Conservation (phyloP, 2,888 invertebrate genomes). For the Diarsia mendica region DNA sequence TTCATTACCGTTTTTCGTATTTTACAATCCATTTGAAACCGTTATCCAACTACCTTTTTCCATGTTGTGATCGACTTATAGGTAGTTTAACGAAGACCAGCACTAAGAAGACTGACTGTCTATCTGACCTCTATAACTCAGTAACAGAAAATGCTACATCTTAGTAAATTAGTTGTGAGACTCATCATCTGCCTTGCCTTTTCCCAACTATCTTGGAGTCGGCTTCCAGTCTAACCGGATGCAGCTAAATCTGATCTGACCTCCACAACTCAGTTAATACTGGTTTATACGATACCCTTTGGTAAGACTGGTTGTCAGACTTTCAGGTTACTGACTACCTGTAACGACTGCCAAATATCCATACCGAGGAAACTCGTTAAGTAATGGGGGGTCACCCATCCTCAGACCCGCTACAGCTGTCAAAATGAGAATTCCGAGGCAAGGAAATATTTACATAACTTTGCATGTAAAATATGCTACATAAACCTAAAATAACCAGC, state of each 20-base stretch:
- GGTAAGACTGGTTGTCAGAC: background rate
- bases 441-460: background rate
- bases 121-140: background rate
- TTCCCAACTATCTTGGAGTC: too few relatives aligned
- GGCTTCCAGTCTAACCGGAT: too few relatives aligned
- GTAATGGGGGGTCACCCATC: too few relatives aligned
- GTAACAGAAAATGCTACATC: background rate
- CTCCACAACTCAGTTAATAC: background rate
- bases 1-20: background rate
- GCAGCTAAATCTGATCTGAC: background rate
- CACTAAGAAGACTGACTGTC: background rate
- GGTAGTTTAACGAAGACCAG: background rate
- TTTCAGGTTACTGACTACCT: background rate
- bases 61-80: background rate
- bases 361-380: too few relatives aligned
- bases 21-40: background rate
- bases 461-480: background rate
- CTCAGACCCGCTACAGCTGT: too few relatives aligned
- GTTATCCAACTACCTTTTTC: background rate
- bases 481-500: constrained; percentile 8
- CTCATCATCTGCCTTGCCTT: too few relatives aligned
- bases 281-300: background rate
- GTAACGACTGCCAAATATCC: background rate
- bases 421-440: too few relatives aligned
- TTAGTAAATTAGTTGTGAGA: background rate